Evolutionary conservation across 2,113 vertebrate genomes (phyloP).

Genomic region (Austrofundulus limnaeus): DNA sequence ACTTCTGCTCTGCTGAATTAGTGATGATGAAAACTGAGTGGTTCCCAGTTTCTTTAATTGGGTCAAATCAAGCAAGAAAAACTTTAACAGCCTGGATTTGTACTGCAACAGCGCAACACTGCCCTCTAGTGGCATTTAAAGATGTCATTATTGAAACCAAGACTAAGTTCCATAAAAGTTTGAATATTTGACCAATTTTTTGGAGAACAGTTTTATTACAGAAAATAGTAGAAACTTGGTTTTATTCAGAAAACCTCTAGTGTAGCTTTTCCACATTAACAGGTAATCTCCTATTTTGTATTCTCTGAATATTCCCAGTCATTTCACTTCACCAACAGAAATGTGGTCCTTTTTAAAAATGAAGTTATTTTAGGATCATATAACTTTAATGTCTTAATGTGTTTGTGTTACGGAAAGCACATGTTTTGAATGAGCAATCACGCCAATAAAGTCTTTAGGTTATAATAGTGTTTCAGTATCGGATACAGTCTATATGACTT

Average conservation of each 20-base stretch:
- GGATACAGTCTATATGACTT: slow-evolving; percentile 67
- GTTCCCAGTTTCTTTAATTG: no score
- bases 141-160: background rate
- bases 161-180: slow-evolving; percentile 30
- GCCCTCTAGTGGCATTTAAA: slow-evolving; percentile 53
- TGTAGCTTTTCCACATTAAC: slow-evolving; percentile 53
- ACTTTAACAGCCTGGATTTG: background rate
- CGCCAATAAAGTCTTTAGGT: slow-evolving; percentile 55
- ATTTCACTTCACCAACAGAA: slow-evolving; percentile 56
- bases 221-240: slow-evolving; percentile 26
- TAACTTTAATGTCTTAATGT: no score
- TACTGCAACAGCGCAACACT: slow-evolving; percentile 28
- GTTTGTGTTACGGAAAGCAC: slow-evolving; percentile 56
- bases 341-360: slow-evolving; percentile 51
- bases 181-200: slow-evolving; percentile 38
- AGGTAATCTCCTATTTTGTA: slow-evolving; percentile 32
- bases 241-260: slow-evolving; percentile 54
- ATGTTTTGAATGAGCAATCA: slow-evolving; percentile 62
- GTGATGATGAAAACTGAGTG: no score
- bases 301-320: slow-evolving; percentile 45
- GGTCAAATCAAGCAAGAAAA: no score
- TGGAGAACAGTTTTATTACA: slow-evolving; percentile 38
- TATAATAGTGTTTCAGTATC: slow-evolving; percentile 62
- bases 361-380: no score
- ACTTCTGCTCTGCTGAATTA: no score